Evolutionary conservation across 1,140 invertebrate species (phyloP).

Genomic region (Drosophila repleta): DNA sequence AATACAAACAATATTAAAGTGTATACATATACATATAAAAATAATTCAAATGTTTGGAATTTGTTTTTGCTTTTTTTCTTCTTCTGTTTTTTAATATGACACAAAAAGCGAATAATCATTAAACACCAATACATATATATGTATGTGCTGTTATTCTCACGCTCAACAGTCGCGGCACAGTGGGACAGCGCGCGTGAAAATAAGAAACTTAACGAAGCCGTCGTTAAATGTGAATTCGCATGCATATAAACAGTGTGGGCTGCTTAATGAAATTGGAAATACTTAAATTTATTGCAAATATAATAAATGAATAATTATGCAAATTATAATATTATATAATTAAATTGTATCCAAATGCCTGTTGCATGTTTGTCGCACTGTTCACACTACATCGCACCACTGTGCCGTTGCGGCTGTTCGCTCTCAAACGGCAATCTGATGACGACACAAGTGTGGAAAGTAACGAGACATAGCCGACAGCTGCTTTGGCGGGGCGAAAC

Average conservation of each 20-base stretch:
- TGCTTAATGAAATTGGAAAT: neutral
- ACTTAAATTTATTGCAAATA: neutral
- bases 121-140: conserved; percentile 28
- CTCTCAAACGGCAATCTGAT: conserved; percentile 67
- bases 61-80: conserved; percentile 10
- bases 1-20: conserved; percentile 50
- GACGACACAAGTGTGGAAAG: conserved; percentile 80
- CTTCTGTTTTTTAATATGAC: conserved; percentile 41
- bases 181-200: conserved; percentile 20
- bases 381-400: conserved; percentile 32
- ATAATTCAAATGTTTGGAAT: conserved; percentile 66
- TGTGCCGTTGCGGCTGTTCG: conserved; percentile 44
- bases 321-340: neutral
- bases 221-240: too few relatives aligned
- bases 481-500: conserved; percentile 39
- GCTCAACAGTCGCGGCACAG: conserved; percentile 44
- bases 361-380: conserved; percentile 12
- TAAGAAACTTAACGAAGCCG: neutral
- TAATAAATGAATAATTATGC: neutral
- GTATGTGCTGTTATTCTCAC: conserved; percentile 39
- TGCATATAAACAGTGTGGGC: neutral
- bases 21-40: conserved; percentile 41
- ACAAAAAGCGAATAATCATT: conserved; percentile 62
- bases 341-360: conserved; percentile 19
- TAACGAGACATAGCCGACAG: conserved; percentile 74